phyloP scores from a whole-genome alignment of 2,888 invertebrate genomes.

The Drosophila dives region DNA sequence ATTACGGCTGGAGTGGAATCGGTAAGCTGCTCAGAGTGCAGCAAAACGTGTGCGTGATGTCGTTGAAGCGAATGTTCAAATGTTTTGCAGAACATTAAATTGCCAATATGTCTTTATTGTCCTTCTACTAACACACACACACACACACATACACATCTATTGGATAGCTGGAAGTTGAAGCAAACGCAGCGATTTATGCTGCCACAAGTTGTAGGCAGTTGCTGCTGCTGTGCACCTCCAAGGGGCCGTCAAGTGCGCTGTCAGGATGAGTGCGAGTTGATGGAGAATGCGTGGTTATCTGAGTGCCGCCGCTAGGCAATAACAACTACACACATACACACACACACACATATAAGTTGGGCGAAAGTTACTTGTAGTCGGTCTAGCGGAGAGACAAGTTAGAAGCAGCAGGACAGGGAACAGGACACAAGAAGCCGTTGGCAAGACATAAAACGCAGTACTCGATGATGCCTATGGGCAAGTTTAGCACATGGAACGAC shows the following conservation, averaged over 20 bases:
- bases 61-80: slow-evolving; percentile 47
- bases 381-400: not conserved
- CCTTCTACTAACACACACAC: slow-evolving; percentile 7
- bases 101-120: slow-evolving; percentile 77
- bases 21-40: slow-evolving; percentile 65
- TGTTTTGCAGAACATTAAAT: slow-evolving; percentile 73
- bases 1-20: slow-evolving; percentile 35
- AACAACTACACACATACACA: slow-evolving; percentile 46
- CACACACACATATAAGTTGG: slow-evolving; percentile 1
- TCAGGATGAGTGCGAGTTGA: slow-evolving; percentile 10
- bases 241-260: slow-evolving; percentile 23
- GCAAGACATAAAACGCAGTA: slow-evolving; percentile 77
- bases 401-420: slow-evolving; percentile 14
- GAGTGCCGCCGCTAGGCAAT: slow-evolving; percentile 64
- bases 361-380: slow-evolving; percentile 25
- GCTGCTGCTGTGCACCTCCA: slow-evolving; percentile 18
- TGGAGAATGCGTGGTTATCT: slow-evolving; percentile 41
- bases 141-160: not conserved
- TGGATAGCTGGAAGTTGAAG: slow-evolving; percentile 27
- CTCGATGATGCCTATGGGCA: slow-evolving; percentile 78
- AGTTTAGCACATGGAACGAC: slow-evolving; percentile 60
- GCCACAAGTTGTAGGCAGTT: slow-evolving; percentile 53
- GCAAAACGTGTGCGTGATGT: slow-evolving; percentile 63
- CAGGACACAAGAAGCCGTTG: slow-evolving; percentile 53
- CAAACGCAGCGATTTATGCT: slow-evolving; percentile 73